Conservation (phyloP, 2,113 vertebrate species). For the Daboia siamensis region DNA sequence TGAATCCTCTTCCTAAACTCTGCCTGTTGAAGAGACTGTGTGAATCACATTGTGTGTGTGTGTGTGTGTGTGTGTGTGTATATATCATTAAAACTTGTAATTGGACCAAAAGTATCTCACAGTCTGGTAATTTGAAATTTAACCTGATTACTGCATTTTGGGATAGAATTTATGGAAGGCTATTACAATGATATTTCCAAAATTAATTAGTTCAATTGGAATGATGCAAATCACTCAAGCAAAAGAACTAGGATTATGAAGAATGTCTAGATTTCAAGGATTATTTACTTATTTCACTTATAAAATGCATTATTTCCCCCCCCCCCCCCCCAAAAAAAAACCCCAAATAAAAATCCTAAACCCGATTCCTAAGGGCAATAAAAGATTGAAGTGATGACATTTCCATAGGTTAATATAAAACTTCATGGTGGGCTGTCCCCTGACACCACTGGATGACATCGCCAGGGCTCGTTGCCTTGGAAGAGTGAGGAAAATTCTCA, state of each 20-base stretch:
- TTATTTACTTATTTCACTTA: neutral
- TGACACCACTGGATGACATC: too few relatives aligned
- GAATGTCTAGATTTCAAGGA: neutral
- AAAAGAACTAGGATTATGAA: neutral
- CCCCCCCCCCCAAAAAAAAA: neutral
- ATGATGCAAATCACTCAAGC: neutral
- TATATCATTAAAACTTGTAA: neutral
- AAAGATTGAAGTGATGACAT: too few relatives aligned
- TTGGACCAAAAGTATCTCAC: neutral
- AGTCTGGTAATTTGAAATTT: neutral
- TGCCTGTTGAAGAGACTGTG: neutral
- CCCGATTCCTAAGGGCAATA: neutral
- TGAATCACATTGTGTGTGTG: neutral
- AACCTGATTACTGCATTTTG: neutral
- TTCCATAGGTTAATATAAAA: too few relatives aligned
- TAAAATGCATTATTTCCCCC: neutral
- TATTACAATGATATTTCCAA: neutral
- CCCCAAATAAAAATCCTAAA: neutral
- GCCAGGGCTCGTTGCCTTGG: too few relatives aligned
- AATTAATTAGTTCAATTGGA: neutral
- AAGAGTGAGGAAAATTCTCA: too few relatives aligned
- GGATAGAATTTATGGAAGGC: neutral
- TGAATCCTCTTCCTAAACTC: neutral
- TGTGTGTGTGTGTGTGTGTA: too few relatives aligned
- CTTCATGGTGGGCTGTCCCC: too few relatives aligned